Conservation (phyloP, 92 coral and sea anemone genomes). For the Epizoanthus stellaris region DNA sequence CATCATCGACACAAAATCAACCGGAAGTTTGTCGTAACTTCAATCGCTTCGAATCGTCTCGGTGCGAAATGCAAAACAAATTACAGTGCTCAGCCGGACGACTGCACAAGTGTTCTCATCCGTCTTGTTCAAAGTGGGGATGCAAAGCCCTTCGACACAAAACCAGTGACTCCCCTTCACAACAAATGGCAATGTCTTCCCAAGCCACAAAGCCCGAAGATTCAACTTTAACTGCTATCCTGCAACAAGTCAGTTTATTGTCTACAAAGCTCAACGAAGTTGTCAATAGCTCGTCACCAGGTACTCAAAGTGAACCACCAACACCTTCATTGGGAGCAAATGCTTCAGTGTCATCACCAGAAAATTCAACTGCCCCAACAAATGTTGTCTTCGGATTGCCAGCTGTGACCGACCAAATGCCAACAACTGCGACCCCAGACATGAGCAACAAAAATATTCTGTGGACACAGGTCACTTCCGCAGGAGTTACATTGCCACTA, state of each 20-base stretch:
- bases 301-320: background rate
- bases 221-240: conserved; percentile 1
- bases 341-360: background rate
- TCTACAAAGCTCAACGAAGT: too few species aligned
- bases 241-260: background rate
- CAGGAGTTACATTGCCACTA: conserved; percentile 28
- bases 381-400: conserved; percentile 39
- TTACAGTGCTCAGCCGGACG: conserved; percentile 41
- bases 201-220: conserved; percentile 3
- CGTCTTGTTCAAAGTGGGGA: conserved; percentile 27
- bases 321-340: conserved; percentile 3
- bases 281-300: too few species aligned
- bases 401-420: conserved; percentile 32
- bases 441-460: conserved; percentile 24
- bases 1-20: conserved; percentile 23
- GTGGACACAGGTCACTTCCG: conserved; percentile 45
- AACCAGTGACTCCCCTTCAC: background rate
- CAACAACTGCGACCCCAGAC: conserved; percentile 12
- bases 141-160: conserved; percentile 48
- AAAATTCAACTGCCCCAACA: background rate
- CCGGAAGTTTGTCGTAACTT: conserved; percentile 53
- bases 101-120: conserved; percentile 32
- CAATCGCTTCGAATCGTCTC: conserved; percentile 53
- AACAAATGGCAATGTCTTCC: background rate
- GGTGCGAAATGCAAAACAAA: conserved; percentile 59